Conservation (phyloP, 1,140 invertebrate species). For the Drosophila repleta region DNA sequence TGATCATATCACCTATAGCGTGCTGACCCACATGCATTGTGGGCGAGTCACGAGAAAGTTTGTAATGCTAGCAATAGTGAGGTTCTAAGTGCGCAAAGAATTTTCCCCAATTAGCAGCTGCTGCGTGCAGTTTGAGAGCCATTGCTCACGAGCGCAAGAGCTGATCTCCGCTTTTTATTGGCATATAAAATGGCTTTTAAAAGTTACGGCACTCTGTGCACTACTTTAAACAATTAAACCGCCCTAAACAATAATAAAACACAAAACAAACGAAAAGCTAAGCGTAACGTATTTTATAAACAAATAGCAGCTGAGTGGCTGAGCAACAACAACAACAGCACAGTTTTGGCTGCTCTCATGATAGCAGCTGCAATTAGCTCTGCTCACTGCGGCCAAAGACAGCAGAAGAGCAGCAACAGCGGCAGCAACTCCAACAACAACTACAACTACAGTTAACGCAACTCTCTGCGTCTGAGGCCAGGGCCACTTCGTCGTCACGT, state of each 20-base stretch:
- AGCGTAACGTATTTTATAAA: slow-evolving; percentile 41
- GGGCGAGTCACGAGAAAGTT: slow-evolving; percentile 53
- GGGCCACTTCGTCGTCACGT: slow-evolving; percentile 37
- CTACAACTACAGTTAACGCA: slow-evolving; percentile 30
- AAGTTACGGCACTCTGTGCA: slow-evolving; percentile 18
- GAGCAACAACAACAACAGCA: slow-evolving; percentile 14
- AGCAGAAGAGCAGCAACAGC: slow-evolving; percentile 1
- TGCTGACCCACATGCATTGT: slow-evolving; percentile 34
- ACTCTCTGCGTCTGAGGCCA: slow-evolving; percentile 50
- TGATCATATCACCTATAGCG: slow-evolving; percentile 28
- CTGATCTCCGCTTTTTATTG: neutral
- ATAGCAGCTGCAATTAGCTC: slow-evolving; percentile 42
- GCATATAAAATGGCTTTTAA: neutral
- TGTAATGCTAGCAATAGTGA: slow-evolving; percentile 39
- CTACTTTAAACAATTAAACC: slow-evolving; percentile 9
- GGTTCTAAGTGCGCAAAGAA: slow-evolving; percentile 58
- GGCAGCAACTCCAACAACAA: slow-evolving; percentile 15
- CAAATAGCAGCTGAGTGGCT: slow-evolving; percentile 20
- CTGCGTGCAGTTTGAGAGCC: slow-evolving; percentile 8
- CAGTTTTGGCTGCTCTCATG: slow-evolving; percentile 19
- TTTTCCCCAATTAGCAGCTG: slow-evolving; percentile 5
- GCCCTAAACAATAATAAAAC: slow-evolving; percentile 9
- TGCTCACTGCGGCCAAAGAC: slow-evolving; percentile 23
- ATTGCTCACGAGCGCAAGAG: neutral
- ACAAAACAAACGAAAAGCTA: slow-evolving; percentile 16